Evolutionary conservation across 2,797 vertebrate genomes (phyloP), one percentile per base, ranked within the genome.

Genomic region (Knipowitschia caucasica): DNA sequence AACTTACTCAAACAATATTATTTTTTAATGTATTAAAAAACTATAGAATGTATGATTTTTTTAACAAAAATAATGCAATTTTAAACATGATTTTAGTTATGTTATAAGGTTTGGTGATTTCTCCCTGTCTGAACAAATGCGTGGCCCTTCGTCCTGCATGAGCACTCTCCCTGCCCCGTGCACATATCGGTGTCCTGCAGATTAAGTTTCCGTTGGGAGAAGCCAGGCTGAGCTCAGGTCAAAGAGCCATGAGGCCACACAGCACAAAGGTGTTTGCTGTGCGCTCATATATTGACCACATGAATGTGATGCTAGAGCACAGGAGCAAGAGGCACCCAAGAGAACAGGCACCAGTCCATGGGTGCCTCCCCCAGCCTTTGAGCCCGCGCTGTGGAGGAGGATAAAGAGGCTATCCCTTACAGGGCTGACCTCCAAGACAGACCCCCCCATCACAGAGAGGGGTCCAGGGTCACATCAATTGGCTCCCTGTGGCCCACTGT

Each of bases 361-460:
- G 91, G 84, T 92, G 90, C 91, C 92, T 91, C 92, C 89, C 89
- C 83, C 78, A 89, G 89, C 93, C n/a, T 92, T 93, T 93, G 92
- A 96, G 85, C 80, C 91, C 90, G 93, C 87, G 91, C 94, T 95
- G 92, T 88, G 86, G 80, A 86, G 89, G 82, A 82, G 92, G 92
- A 95, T 95, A 93, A 95, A 95, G 90, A 94, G 91, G 91, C 93
- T 94, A 95, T 98, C 94, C 92, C 93, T 98, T 97, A 98, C 94
- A 94, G 91, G 93, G 91, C 91, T 93, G 88, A 93, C 95, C 94
- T 93, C 92, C 91, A 92, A 89, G 92, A 92, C 91, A 90, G 21
- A 6, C 93, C 92, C 91, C 91, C 92, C 93, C 89, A 68, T 77
- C 79, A 78, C 75, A 78, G 60, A 31, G 57, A 71, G 87, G 86